These are phyloP conservation scores for Brachionus sp. DNA, from an alignment of 1,140 invertebrate species.

Conservation along the genomic window DNA sequence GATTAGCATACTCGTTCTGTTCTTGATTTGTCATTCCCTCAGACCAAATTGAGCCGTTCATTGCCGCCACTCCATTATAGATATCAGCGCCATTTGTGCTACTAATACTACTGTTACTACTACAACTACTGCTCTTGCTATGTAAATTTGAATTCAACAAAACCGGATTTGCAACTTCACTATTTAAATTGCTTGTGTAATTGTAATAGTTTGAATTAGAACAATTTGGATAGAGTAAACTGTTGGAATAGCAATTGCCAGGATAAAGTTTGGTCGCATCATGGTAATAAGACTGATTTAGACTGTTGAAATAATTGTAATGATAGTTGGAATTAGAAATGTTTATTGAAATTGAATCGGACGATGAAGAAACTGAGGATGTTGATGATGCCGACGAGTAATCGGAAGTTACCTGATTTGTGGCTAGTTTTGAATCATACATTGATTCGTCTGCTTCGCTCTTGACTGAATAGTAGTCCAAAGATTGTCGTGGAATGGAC, in stretches of 20 bases:
- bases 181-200: background rate
- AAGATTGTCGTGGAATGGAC: background rate
- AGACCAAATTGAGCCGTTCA: background rate
- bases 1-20: background rate
- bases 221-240: conserved; percentile 10
- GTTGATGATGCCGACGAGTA: background rate
- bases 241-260: conserved; percentile 6
- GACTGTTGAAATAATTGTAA: conserved; percentile 25
- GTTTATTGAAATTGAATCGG: conserved; percentile 14
- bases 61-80: background rate
- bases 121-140: conserved; percentile 27
- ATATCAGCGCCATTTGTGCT: background rate
- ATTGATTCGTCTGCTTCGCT: background rate
- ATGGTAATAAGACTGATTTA: background rate
- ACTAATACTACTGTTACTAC: conserved; percentile 34
- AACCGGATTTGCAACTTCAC: background rate
- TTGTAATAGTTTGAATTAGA: conserved; percentile 6
- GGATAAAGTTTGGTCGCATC: conserved; percentile 22
- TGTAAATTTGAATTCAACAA: conserved; percentile 18
- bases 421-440: background rate
- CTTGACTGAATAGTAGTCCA: conserved; percentile 16
- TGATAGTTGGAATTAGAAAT: conserved; percentile 15
- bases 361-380: background rate
- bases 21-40: background rate
- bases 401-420: conserved; percentile 6